phyloP scores from a whole-genome alignment of 2,888 invertebrate species.

The Torymus tubicola region DNA sequence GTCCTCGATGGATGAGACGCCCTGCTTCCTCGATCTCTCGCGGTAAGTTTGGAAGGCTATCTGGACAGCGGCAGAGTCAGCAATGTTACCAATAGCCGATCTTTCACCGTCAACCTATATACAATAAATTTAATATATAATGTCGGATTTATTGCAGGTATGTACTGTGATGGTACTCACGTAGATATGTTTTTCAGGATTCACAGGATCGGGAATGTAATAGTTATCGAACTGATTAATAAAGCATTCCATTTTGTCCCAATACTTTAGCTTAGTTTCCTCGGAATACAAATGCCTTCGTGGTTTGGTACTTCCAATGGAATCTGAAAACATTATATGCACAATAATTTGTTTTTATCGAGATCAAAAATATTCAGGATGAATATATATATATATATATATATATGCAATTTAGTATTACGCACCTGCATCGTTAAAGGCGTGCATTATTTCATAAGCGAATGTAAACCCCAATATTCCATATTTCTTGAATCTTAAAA shows the following conservation, averaged over 20 bases:
- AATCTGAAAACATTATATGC: slow-evolving; percentile 15
- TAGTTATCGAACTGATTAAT: slow-evolving; percentile 50
- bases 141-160: background rate
- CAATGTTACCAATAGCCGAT: slow-evolving; percentile 48
- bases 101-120: slow-evolving; percentile 47
- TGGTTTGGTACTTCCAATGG: slow-evolving; percentile 21
- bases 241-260: slow-evolving; percentile 47
- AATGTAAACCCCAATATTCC: slow-evolving; percentile 45
- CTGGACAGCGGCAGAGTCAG: slow-evolving; percentile 34
- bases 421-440: slow-evolving; percentile 48
- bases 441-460: slow-evolving; percentile 50
- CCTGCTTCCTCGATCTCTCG: slow-evolving; percentile 33
- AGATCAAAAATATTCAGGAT: background rate
- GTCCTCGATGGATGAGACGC: slow-evolving; percentile 32
- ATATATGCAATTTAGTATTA: background rate
- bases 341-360: background rate
- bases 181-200: slow-evolving; percentile 40
- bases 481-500: slow-evolving; percentile 43
- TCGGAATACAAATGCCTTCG: slow-evolving; percentile 42
- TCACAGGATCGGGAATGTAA: slow-evolving; percentile 45
- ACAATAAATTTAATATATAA: background rate
- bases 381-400: too few species aligned
- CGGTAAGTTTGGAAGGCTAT: slow-evolving; percentile 46
- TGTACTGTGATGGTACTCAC: slow-evolving; percentile 7
- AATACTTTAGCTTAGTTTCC: slow-evolving; percentile 40